Base-by-base conservation (phyloP, 2,797 vertebrate species). In the Urocyon cinereoargenteus region DNA sequence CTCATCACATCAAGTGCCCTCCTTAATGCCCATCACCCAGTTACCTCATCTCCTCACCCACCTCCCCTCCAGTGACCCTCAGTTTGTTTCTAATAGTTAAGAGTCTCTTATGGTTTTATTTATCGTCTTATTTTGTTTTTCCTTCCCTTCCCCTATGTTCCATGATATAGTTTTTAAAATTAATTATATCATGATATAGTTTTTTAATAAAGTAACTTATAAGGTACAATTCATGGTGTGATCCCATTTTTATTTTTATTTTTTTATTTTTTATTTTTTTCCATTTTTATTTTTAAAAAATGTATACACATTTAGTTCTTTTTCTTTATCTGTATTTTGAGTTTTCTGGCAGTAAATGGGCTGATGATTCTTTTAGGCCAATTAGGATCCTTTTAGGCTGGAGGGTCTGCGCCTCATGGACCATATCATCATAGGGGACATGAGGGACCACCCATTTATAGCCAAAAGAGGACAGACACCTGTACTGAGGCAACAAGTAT, bases 321-420 rank as follows among this genome's bases (percentile, higher is more conserved):
- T 93, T 86, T 81, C 51, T 68, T 77, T 78, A 73, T 34, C 49
- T 86, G 19, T 75, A 86, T 59, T 55, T 92, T 57, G 28, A 82
- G n/a, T 68, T 85, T 84, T 91, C 88, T 87, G 83, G 53, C 68
- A 86, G 34, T 82, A 81, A 86, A 31, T 70, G 57, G 66, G 57
- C 75, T 86, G 31, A 81, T 73, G 36, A 79, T 10, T 64, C 31
- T 96, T 90, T 78, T n/a, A 59, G 68, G 61, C 72, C 59, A 75
- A n/a, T 79, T 70, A 26, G 72, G 85, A 85, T 93, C 61, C 62
- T 85, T 34, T 53, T 10, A 78, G 40, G 31, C n/a, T 53, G 70
- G 81, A 79, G 79, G 70, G 45, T 64, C 62, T 53, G 22, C 22
- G 66, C 24, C 36, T 36, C 21, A n/a, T 13, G 15, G n/a, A 49